A percentile compares a stretch with the other conserved stretches of the same genome.
Evolutionary conservation across 2,888 invertebrate genomes (phyloP).

Genomic region (Spicauda simplicius): DNA sequence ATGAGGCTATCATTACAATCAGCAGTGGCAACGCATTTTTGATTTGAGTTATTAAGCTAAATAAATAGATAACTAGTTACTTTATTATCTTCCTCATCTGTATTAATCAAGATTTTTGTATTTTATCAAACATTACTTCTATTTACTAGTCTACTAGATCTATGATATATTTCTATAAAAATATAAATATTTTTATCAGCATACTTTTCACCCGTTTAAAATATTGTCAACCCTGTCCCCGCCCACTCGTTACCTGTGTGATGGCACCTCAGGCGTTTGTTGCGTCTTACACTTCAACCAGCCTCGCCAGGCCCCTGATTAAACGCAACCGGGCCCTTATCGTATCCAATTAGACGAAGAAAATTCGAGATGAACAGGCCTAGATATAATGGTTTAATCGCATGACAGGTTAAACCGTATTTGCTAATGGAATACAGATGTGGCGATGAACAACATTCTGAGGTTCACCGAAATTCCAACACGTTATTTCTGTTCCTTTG

Average conservation of each 20-base stretch:
- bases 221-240: slow-evolving; percentile 55
- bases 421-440: slow-evolving; percentile 82
- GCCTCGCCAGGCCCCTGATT: slow-evolving; percentile 67
- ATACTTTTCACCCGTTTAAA: not conserved
- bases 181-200: no score
- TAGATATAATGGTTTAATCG: slow-evolving; percentile 54
- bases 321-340: slow-evolving; percentile 59
- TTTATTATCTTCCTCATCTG: no score
- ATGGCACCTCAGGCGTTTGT: slow-evolving; percentile 78
- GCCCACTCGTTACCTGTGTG: slow-evolving; percentile 66
- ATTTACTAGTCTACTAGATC: no score
- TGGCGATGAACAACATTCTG: slow-evolving; percentile 73
- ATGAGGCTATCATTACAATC: no score
- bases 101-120: no score
- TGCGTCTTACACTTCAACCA: slow-evolving; percentile 72
- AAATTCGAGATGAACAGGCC: slow-evolving; percentile 50
- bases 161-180: no score
- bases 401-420: slow-evolving; percentile 70
- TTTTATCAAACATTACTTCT: no score
- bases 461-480: slow-evolving; percentile 64
- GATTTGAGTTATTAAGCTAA: no score
- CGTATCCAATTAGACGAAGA: slow-evolving; percentile 55
- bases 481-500: slow-evolving; percentile 43
- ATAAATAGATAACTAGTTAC: no score
- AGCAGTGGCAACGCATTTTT: no score